Evolutionary conservation across 2,888 invertebrate species (phyloP), one percentile per base, ranked within the genome.

Genomic region (Eurois occulta): DNA sequence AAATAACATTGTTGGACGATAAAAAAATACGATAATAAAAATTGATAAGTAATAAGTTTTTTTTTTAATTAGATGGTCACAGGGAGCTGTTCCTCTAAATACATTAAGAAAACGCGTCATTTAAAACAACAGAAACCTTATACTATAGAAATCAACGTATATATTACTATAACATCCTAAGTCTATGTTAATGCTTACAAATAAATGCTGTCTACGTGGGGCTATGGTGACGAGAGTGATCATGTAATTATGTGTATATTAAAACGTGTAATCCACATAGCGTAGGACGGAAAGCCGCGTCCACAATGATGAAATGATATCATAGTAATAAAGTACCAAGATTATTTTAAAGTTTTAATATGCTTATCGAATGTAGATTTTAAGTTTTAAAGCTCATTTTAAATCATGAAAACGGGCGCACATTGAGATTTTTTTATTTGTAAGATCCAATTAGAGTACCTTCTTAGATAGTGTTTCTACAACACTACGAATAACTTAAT

Each of bases 151-250:
- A 95, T 95, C 96, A 96, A 96, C 96, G 93, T 95, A 96, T 96
- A 96, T 96, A 96, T 96, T 96, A 96, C 94, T 96, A 94, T 96
- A 95, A 96, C 95, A 94, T 94, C 88, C 94, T 96, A 96, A 43
- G 92, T 94, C 95, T 82, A 84, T 94, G 95, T 96, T 96, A 96
- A 95, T 95, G 93, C 96, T 96, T 96, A 96, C 77, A 94, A 93
- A 94, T 96, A 96, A 96, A 96, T 96, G 96, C 96, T 92, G 91
- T 92, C 95, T 95, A 95, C 92, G 92, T 93, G 94, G 88, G 91
- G 91, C 91, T 94, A 92, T 91, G 89, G 85, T 80, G 71, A 35
- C n/a, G 60, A 65, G 62, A 80, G 32, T 77, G 68, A 80, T 64
- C 11, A 64, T 65, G 72, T 80, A 67, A 75, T 69, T 38, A 68